Base-by-base conservation (phyloP, 2,797 vertebrate genomes). In the Coilia nasus region DNA sequence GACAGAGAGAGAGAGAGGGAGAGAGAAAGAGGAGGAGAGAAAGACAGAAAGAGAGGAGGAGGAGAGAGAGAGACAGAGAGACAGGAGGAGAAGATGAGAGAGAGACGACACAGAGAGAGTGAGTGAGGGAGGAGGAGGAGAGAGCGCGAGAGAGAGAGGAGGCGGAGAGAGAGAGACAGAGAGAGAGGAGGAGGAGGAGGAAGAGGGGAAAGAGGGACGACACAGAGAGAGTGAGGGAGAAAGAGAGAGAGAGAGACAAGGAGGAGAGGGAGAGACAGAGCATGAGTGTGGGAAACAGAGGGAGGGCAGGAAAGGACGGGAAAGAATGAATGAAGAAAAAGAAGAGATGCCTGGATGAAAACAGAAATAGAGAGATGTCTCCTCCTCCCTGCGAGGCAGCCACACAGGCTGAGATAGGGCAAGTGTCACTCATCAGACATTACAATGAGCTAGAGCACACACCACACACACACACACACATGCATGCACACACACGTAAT, bases 391-490 rank as follows among this genome's bases (percentile, higher is more conserved):
- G 17, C 82, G 56, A 62, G 78, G 12, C 21, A 47, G 47, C 75
- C 23, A 86, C 71, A 85, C 23, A 81, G 21, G 31, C 82, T 75
- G 44, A 83, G 83, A n/a, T 83, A 19, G 23, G 64, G 80, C 54
- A 82, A 46, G 78, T 81, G 78, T 62, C 71, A 67, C 46, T 71
- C 25, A 0, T 2, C 3, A 12, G 41, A 71, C 28, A 23, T 80
- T 60, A 81, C 47, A 84, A 25, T 75, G 80, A 84, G 41, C 28
- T 60, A 19, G 23, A 81, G 25, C 56, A 57, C 56, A 57, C 56
- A 57, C 56, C 10, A 28, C 25, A 28, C 31, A 19, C 28, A 41
- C 31, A 75, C 28, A 17, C 60, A 25, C 67, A 6, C 67, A 35
- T 12, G 31, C 67, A 35, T 47, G 46, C 14, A 64, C 62, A 62